Evolutionary conservation across 2,797 vertebrate species (phyloP).

Genomic region (Neosilurus hyrtlii): DNA sequence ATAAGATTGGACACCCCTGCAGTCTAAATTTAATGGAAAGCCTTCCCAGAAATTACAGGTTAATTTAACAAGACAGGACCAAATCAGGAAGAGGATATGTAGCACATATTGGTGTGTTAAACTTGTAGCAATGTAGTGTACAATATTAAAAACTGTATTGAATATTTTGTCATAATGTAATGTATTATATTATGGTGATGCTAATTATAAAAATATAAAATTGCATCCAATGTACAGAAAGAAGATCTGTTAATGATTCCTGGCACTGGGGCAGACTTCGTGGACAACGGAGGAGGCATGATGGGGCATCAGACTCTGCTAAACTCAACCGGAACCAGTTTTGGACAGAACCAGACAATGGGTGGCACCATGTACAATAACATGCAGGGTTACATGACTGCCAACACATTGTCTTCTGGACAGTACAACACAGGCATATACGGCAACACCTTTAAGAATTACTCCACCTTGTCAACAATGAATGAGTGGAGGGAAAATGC

Average conservation of each 20-base stretch:
- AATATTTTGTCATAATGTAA: no score
- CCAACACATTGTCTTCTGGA: conserved; percentile 34
- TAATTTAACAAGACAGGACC: neutral
- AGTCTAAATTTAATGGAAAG: neutral
- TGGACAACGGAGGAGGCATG: conserved; percentile 28
- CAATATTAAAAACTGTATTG: no score
- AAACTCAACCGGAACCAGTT: neutral
- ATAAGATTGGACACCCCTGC: no score
- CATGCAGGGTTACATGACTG: conserved; percentile 31
- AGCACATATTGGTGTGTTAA: neutral
- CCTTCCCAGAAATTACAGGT: neutral
- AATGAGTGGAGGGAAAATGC: conserved; percentile 60
- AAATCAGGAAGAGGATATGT: neutral
- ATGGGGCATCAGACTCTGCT: conserved; percentile 15
- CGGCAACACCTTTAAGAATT: conserved; percentile 32
- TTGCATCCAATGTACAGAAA: conserved; percentile 41
- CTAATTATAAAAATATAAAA: neutral
- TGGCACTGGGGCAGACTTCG: neutral
- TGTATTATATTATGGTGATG: neutral
- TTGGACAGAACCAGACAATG: conserved; percentile 14
- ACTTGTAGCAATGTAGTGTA: neutral
- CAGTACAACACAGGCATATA: conserved; percentile 40
- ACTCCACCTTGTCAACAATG: conserved; percentile 25
- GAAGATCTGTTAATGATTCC: neutral
- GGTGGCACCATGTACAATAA: conserved; percentile 39